Evolutionary conservation across 1,140 invertebrate genomes (phyloP).

Genomic region (Ladona fulva): DNA sequence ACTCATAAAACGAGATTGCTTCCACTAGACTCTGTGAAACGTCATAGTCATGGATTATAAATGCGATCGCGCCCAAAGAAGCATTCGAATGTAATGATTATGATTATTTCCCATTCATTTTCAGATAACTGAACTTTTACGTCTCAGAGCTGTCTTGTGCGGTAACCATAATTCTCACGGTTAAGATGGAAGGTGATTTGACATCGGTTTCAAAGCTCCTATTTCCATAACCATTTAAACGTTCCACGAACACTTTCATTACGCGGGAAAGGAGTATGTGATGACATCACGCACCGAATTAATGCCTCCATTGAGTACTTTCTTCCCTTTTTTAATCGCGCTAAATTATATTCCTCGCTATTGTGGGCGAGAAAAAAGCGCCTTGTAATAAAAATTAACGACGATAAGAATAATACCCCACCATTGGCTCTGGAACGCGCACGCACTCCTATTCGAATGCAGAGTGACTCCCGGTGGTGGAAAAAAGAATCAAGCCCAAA

Average conservation of each 20-base stretch:
- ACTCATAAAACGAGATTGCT: too few species aligned
- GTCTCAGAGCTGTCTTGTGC: too few species aligned
- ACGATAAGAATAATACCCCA: background rate
- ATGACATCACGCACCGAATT: background rate
- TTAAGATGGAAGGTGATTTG: too few species aligned
- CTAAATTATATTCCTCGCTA: background rate
- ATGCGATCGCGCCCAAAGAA: too few species aligned
- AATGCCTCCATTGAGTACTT: background rate
- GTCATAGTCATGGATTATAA: too few species aligned
- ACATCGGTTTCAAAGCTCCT: too few species aligned
- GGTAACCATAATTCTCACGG: too few species aligned
- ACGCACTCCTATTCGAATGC: background rate
- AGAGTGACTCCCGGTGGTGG: background rate
- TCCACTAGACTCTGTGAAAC: too few species aligned
- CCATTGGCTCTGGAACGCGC: background rate
- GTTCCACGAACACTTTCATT: background rate
- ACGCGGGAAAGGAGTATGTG: background rate
- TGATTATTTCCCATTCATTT: too few species aligned
- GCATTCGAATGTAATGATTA: too few species aligned
- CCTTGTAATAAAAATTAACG: background rate
- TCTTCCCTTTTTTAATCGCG: background rate
- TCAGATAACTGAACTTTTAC: too few species aligned
- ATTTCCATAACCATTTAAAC: slow-evolving; percentile 3
- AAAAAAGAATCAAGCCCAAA: background rate
- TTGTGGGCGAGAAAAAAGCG: background rate